Percentiles rank a stretch among this genome's conserved stretches.
Conservation (phyloP, 2,797 vertebrate genomes). For the Delichon dasypus region DNA sequence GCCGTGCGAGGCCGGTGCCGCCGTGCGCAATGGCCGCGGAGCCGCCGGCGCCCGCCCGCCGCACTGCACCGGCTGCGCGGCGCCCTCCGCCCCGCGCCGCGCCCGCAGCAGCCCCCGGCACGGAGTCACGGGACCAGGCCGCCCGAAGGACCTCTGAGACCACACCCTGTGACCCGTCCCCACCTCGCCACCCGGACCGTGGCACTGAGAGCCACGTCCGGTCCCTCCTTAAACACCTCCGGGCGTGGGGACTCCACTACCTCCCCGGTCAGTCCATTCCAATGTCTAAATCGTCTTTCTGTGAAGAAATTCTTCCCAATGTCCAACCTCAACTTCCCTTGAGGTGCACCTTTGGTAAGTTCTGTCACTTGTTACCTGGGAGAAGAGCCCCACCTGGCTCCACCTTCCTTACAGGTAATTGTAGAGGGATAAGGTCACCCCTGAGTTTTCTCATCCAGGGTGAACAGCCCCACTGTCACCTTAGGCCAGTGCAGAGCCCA, state of each 20-base stretch:
- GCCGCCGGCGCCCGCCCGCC: not conserved
- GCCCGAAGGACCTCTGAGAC: not conserved
- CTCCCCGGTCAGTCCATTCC: not conserved
- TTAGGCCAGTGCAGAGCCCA: not conserved
- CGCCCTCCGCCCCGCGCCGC: not conserved
- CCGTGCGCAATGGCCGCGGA: conserved; percentile 42
- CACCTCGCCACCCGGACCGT: not conserved
- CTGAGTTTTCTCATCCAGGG: not conserved
- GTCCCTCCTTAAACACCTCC: not conserved
- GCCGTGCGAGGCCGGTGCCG: conserved; percentile 12
- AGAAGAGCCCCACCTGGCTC: not conserved
- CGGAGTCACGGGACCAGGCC: accelerated
- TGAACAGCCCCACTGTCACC: not conserved
- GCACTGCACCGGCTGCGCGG: not conserved
- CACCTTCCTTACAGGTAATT: not conserved
- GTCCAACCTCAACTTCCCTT: not conserved
- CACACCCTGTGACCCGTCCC: not conserved
- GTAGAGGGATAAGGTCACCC: not conserved
- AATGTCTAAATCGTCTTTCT: not conserved
- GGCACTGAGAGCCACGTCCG: not conserved
- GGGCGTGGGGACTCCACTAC: not conserved
- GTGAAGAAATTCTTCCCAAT: not conserved
- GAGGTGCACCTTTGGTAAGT: not conserved
- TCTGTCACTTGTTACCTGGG: not conserved
- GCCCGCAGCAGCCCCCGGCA: not conserved